These are phyloP conservation scores for Pomacea maculata DNA, from an alignment of 1,140 invertebrate genomes.

Conservation along the genomic window DNA sequence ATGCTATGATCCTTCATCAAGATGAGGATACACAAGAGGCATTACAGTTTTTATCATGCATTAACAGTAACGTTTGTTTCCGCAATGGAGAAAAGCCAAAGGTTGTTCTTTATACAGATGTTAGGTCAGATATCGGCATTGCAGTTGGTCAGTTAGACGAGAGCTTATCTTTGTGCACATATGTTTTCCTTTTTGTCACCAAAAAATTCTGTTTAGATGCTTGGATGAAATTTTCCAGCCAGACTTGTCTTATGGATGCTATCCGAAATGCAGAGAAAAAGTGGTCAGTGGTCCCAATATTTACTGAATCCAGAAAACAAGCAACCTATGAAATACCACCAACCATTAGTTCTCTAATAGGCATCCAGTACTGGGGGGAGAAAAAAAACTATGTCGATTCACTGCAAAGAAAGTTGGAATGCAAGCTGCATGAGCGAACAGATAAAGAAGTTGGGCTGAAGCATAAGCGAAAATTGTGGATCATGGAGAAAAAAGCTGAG, in stretches of 20 bases:
- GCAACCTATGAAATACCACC: not conserved
- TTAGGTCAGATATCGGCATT: not conserved
- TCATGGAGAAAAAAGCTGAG: not conserved
- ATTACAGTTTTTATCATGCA: not conserved
- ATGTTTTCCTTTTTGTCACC: conserved; percentile 6
- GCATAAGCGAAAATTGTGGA: not conserved
- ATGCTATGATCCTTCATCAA: conserved; percentile 8
- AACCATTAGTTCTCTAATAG: conserved; percentile 3
- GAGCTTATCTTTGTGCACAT: not conserved
- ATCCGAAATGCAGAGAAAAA: not conserved
- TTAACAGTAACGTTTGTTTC: not conserved
- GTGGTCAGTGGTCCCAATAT: conserved; percentile 12
- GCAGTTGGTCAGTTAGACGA: not conserved
- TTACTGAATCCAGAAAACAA: conserved; percentile 4
- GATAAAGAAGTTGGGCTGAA: not conserved
- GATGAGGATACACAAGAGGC: not conserved
- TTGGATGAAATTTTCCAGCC: conserved; percentile 5
- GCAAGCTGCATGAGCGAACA: not conserved
- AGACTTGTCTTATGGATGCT: not conserved
- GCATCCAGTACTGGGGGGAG: not conserved
- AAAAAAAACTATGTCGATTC: not conserved
- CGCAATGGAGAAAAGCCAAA: not conserved
- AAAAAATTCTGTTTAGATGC: not conserved
- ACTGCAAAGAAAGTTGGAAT: not conserved
- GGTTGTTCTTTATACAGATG: conserved; percentile 2